Percentiles rank a stretch among this genome's conserved stretches.
These are phyloP conservation scores for Rhyacophila evoluta DNA, from an alignment of 2,888 invertebrate species.

Conservation along the genomic window DNA sequence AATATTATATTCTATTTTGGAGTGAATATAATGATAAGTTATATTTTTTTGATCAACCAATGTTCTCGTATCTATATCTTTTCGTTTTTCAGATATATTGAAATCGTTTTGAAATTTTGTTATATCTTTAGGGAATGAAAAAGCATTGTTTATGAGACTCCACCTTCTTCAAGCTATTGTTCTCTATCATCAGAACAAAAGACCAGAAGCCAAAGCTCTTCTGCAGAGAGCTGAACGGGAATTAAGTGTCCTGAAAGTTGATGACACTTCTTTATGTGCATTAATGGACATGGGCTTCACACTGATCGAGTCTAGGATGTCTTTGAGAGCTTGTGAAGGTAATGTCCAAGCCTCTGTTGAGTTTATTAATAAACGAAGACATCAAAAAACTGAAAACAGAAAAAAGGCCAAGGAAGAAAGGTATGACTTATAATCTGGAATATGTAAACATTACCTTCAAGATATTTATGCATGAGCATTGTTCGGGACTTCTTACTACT, in stretches of 20 bases:
- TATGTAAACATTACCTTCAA: too few relatives aligned
- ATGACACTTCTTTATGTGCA: conserved; percentile 55
- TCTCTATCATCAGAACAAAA: conserved; percentile 80
- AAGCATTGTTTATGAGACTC: conserved; percentile 80
- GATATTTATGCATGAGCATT: too few relatives aligned
- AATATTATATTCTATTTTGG: too few relatives aligned
- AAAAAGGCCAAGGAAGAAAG: conserved; percentile 67
- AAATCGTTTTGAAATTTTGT: too few relatives aligned
- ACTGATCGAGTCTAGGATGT: conserved; percentile 76
- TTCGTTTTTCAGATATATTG: too few relatives aligned
- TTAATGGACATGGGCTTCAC: conserved; percentile 74
- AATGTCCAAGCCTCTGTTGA: conserved; percentile 72
- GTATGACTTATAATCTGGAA: too few relatives aligned
- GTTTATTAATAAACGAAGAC: conserved; percentile 70
- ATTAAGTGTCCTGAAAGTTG: conserved; percentile 66
- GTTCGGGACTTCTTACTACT: too few relatives aligned
- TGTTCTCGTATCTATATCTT: too few relatives aligned
- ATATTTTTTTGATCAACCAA: too few relatives aligned
- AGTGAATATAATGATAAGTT: too few relatives aligned
- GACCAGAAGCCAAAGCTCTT: conserved; percentile 72
- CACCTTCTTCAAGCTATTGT: conserved; percentile 85
- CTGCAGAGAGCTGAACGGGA: conserved; percentile 75
- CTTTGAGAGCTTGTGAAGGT: conserved; percentile 73
- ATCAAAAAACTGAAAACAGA: conserved; percentile 66
- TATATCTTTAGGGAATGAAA: conserved; percentile 79